Conservation (phyloP, 2,797 vertebrate genomes). For the Lophius americanus region DNA sequence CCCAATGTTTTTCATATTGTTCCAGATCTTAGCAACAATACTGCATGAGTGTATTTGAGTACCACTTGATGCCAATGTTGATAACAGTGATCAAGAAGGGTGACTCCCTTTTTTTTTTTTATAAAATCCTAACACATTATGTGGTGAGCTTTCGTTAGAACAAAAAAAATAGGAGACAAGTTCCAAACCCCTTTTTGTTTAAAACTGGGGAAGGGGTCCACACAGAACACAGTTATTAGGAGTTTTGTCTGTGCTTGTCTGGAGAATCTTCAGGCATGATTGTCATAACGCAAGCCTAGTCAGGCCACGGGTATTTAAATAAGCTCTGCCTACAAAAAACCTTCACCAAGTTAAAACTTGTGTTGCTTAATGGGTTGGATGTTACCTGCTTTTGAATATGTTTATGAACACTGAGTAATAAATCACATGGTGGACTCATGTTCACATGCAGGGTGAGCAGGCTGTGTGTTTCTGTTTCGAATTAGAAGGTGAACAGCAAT, state of each 20-base stretch:
- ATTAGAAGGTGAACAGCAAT: too few relatives aligned
- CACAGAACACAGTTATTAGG: neutral
- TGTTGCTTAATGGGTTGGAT: neutral
- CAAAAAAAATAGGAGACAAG: neutral
- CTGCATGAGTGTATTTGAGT: too few relatives aligned
- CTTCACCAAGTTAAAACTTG: neutral
- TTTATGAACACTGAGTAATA: conserved; percentile 4
- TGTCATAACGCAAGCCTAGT: conserved; percentile 24
- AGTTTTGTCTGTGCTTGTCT: conserved; percentile 42
- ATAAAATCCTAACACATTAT: too few relatives aligned
- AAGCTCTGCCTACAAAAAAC: neutral
- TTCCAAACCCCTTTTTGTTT: neutral
- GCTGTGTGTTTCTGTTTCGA: too few relatives aligned
- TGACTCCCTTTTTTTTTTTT: too few relatives aligned
- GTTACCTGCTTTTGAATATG: neutral
- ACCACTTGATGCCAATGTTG: too few relatives aligned
- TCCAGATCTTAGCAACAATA: too few relatives aligned
- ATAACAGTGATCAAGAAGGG: too few relatives aligned
- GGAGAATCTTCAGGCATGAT: conserved; percentile 1
- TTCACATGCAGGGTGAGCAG: neutral
- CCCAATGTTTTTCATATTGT: too few relatives aligned
- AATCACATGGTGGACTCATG: neutral
- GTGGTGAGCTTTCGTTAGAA: neutral
- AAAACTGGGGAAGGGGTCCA: neutral
- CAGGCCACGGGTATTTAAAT: conserved; percentile 11